Percentiles rank a stretch among this genome's conserved stretches.
phyloP scores from a whole-genome alignment of 2,888 invertebrate genomes.

The Drosophila meridionalis region DNA sequence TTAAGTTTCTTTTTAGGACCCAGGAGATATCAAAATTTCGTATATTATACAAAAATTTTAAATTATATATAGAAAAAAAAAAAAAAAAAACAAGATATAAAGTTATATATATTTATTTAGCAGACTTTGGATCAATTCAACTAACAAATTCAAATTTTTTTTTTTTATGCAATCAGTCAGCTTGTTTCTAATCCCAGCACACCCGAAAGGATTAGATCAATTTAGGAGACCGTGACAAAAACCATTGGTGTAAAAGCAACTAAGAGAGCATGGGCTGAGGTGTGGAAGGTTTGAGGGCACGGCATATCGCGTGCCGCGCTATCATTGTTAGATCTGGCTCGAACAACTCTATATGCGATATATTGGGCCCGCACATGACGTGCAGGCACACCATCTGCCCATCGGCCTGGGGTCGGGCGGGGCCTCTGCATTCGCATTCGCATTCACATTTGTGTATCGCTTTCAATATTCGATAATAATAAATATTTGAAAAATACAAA shows the following conservation, averaged over 20 bases:
- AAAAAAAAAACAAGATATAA: no score
- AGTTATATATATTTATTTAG: no score
- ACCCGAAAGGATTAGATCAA: constrained; percentile 32
- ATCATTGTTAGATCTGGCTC: constrained; percentile 49
- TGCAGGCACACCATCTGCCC: constrained; percentile 46
- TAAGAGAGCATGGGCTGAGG: constrained; percentile 1
- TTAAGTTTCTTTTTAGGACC: no score
- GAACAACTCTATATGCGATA: constrained; percentile 20
- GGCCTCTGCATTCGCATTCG: constrained; percentile 34
- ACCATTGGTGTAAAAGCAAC: constrained; percentile 20
- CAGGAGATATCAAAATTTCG: no score
- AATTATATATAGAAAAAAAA: no score
- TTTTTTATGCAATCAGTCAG: not conserved
- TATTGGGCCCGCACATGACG: constrained; percentile 36
- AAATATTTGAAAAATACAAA: constrained; percentile 79
- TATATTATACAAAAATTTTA: no score
- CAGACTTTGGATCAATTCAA: no score
- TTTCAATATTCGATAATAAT: constrained; percentile 77
- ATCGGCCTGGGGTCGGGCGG: not conserved
- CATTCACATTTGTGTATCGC: constrained; percentile 46
- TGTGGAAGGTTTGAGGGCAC: constrained; percentile 40
- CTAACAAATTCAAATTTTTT: no score
- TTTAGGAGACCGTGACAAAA: constrained; percentile 43
- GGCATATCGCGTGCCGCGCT: constrained; percentile 64
- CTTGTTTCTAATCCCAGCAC: constrained; percentile 22